A percentile compares a stretch with the other conserved stretches of the same genome.
These are phyloP conservation scores for Trigoniulus corallinus DNA, from an alignment of 1,140 invertebrate genomes.

Conservation along the genomic window DNA sequence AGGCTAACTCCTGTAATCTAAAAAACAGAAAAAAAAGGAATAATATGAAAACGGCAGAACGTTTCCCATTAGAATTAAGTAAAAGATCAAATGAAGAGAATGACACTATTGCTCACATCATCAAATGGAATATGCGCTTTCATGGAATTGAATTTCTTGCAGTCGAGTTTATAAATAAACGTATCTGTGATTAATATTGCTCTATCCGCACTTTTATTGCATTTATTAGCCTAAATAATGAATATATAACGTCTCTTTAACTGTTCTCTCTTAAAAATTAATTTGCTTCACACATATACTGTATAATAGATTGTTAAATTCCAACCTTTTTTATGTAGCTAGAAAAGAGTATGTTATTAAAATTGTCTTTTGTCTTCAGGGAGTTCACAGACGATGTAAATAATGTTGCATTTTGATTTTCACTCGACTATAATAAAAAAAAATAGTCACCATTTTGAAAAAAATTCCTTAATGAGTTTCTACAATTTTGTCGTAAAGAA, in stretches of 20 bases:
- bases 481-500: not conserved
- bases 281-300: not conserved
- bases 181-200: slow-evolving; percentile 75
- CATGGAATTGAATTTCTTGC: slow-evolving; percentile 63
- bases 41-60: too few relatives aligned
- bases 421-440: slow-evolving; percentile 28
- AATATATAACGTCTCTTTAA: slow-evolving; percentile 4
- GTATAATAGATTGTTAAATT: not conserved
- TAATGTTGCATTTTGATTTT: slow-evolving; percentile 54
- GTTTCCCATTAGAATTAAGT: not conserved
- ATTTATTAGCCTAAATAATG: slow-evolving; percentile 37
- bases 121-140: slow-evolving; percentile 61
- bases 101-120: slow-evolving; percentile 37
- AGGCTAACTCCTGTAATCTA: slow-evolving; percentile 63
- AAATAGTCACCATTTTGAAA: not conserved
- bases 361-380: slow-evolving; percentile 50
- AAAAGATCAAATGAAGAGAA: not conserved
- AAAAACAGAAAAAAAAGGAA: too few relatives aligned
- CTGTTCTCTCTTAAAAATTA: slow-evolving; percentile 1
- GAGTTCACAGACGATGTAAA: slow-evolving; percentile 51
- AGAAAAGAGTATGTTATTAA: slow-evolving; percentile 42
- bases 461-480: not conserved
- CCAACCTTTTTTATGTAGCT: slow-evolving; percentile 34
- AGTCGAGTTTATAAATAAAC: slow-evolving; percentile 76
- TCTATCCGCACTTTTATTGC: slow-evolving; percentile 76